Evolutionary conservation across 2,888 invertebrate species (phyloP).

Genomic region (Athalia cordata): DNA sequence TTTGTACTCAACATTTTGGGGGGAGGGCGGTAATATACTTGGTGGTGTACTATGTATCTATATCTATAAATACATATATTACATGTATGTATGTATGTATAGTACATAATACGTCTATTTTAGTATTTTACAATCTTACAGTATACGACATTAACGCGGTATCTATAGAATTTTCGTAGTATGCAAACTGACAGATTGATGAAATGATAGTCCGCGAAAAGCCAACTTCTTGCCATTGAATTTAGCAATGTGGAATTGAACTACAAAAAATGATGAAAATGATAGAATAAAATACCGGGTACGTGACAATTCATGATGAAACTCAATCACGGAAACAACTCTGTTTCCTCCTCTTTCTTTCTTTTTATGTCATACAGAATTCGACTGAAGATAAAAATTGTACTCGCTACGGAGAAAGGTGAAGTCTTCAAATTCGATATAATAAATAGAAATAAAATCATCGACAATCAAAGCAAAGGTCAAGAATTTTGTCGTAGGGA

Average conservation of each 20-base stretch:
- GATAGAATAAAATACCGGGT: too few relatives aligned
- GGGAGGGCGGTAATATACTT: conserved; percentile 47
- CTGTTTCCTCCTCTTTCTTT: too few relatives aligned
- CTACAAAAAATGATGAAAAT: too few relatives aligned
- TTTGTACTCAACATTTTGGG: conserved; percentile 54
- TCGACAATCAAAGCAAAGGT: too few relatives aligned
- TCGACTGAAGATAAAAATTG: too few relatives aligned
- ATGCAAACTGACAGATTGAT: conserved; percentile 45
- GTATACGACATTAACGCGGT: conserved; percentile 36
- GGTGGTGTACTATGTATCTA: conserved; percentile 45
- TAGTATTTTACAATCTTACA: conserved; percentile 29
- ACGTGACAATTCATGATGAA: too few relatives aligned
- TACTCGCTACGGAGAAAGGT: too few relatives aligned
- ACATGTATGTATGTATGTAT: conserved; percentile 41
- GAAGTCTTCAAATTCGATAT: too few relatives aligned
- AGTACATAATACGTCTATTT: background rate
- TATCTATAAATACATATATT: conserved; percentile 2
- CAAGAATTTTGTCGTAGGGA: too few relatives aligned
- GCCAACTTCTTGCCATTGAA: conserved; percentile 35
- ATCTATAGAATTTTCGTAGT: conserved; percentile 20
- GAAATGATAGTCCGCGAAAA: conserved; percentile 45
- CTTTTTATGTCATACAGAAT: too few relatives aligned
- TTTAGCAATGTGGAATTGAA: background rate
- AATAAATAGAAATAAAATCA: too few relatives aligned
- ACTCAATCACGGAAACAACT: too few relatives aligned